phyloP scores from a whole-genome alignment of 1,140 invertebrate genomes.

The Teleopsis dalmanni region DNA sequence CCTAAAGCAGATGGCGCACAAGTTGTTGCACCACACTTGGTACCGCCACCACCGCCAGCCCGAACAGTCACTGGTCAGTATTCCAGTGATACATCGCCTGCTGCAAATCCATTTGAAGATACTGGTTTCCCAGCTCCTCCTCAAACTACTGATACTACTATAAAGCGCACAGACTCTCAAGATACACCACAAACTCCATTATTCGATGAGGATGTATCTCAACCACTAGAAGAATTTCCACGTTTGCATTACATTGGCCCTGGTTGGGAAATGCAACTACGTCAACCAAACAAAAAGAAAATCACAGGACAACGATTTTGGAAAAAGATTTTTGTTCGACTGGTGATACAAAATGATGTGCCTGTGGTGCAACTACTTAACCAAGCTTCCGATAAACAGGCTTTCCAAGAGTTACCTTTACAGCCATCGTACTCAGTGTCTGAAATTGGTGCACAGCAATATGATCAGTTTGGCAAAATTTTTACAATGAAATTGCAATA shows the following conservation, averaged over 20 bases:
- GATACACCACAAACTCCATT: constrained; percentile 84
- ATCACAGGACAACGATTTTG: constrained; percentile 93
- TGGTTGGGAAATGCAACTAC: constrained; percentile 95
- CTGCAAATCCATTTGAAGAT: constrained; percentile 66
- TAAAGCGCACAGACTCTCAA: constrained; percentile 55
- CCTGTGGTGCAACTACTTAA: constrained; percentile 82
- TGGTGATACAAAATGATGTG: constrained; percentile 72
- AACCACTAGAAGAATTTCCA: constrained; percentile 88
- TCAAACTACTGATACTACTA: constrained; percentile 20
- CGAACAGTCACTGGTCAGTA: constrained; percentile 47
- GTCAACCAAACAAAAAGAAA: constrained; percentile 97
- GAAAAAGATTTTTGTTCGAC: constrained; percentile 90
- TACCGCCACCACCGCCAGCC: constrained; percentile 66
- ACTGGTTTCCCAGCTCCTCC: constrained; percentile 42
- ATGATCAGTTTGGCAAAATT: constrained; percentile 97
- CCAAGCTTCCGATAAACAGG: constrained; percentile 76
- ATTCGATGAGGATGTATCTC: constrained; percentile 89
- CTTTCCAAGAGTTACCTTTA: constrained; percentile 87
- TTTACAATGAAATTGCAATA: constrained; percentile 98
- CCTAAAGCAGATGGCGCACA: constrained; percentile 51
- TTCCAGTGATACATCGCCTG: constrained; percentile 48
- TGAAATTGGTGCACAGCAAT: constrained; percentile 90
- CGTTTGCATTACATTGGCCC: constrained; percentile 68
- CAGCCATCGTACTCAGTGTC: constrained; percentile 90
- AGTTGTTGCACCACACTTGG: constrained; percentile 54